Evolutionary conservation across 1,140 invertebrate genomes (phyloP).

Genomic region (Drosophila cardini): DNA sequence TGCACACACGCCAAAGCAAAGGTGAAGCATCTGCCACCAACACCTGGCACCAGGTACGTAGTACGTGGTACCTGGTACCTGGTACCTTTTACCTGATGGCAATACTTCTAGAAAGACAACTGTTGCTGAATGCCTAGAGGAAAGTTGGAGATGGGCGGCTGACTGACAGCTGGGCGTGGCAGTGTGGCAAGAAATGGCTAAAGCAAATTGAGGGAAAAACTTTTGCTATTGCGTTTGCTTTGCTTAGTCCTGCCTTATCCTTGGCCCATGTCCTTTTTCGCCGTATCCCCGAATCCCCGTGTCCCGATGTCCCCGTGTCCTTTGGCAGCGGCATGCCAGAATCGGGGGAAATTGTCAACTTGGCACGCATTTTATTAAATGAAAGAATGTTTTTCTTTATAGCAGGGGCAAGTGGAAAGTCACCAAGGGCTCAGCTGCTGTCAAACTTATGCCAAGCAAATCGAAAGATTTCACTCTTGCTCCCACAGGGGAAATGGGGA

Average conservation of each 20-base stretch:
- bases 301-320: conserved; percentile 3
- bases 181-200: conserved; percentile 18
- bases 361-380: conserved; percentile 84
- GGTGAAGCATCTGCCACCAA: conserved; percentile 26
- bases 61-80: conserved; percentile 17
- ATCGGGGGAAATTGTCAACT: conserved; percentile 72
- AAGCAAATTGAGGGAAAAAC: conserved; percentile 41
- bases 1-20: conserved; percentile 32
- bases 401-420: conserved; percentile 13
- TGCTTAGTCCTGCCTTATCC: conserved; percentile 18
- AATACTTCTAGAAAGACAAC: conserved; percentile 40
- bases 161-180: conserved; percentile 34
- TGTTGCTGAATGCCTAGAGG: conserved; percentile 21
- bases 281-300: not conserved
- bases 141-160: not conserved
- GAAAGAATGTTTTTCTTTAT: conserved; percentile 66
- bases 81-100: too few relatives aligned
- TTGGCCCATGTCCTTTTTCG: conserved; percentile 14
- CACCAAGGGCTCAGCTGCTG: conserved; percentile 50
- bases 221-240: too few relatives aligned
- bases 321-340: not conserved
- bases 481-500: not conserved
- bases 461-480: conserved; percentile 47
- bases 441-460: conserved; percentile 81
- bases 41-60: conserved; percentile 48